Evolutionary conservation across 1,140 invertebrate species (phyloP).

Genomic region (Metaphire vulgaris): DNA sequence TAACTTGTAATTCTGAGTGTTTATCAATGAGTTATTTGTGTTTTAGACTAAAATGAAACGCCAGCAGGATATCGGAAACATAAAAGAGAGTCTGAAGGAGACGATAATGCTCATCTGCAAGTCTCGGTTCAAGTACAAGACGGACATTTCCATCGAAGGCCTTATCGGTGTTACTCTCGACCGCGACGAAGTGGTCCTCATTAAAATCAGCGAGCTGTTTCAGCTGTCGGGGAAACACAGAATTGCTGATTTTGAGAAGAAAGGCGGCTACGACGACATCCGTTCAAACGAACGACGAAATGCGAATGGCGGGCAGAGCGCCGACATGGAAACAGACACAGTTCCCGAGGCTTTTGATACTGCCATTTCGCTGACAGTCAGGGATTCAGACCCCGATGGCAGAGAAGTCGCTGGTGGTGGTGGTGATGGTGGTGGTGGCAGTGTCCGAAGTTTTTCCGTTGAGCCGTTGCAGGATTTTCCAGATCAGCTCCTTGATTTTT

Average conservation of each 20-base stretch:
- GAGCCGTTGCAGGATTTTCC: background rate
- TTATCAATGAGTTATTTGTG: too few relatives aligned
- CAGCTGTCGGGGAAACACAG: background rate
- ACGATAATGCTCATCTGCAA: background rate
- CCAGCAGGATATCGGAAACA: background rate
- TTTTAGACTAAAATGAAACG: background rate
- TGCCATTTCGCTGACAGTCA: too few relatives aligned
- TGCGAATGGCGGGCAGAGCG: background rate
- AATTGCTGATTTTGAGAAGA: background rate
- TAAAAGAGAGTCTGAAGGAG: background rate
- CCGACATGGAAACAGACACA: too few relatives aligned
- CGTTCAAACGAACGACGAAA: background rate
- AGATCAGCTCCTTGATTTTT: background rate
- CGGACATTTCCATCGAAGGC: background rate
- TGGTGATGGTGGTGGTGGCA: too few relatives aligned
- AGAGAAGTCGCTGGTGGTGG: too few relatives aligned
- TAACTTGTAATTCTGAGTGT: too few relatives aligned
- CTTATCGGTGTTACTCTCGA: background rate
- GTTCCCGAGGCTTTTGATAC: too few relatives aligned
- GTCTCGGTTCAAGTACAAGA: background rate
- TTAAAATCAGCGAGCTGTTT: background rate
- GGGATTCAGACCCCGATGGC: too few relatives aligned
- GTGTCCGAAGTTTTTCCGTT: background rate
- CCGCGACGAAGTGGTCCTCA: background rate
- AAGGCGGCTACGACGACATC: background rate